A percentile compares a stretch with the other conserved stretches of the same genome.
Conservation (phyloP, 2,797 vertebrate species). For the Enteromius treurensis region DNA sequence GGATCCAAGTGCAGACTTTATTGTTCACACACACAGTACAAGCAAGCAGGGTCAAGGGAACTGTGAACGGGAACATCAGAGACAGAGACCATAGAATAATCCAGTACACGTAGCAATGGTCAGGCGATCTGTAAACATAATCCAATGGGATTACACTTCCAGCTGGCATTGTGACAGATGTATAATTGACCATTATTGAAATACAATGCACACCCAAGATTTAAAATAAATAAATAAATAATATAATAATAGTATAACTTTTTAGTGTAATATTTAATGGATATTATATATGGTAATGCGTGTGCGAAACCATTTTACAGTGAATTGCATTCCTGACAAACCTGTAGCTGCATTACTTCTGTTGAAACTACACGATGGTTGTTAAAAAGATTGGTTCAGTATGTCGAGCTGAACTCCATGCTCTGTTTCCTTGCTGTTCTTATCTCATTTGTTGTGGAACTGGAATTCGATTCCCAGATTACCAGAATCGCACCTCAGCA, state of each 20-base stretch:
- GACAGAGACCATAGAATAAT: too few relatives aligned
- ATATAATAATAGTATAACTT: neutral
- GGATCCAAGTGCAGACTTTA: too few relatives aligned
- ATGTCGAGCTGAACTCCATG: neutral
- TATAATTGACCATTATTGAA: neutral
- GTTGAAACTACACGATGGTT: neutral
- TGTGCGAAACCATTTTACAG: neutral
- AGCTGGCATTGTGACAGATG: neutral
- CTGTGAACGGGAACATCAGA: too few relatives aligned
- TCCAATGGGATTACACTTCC: too few relatives aligned
- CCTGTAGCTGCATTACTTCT: neutral
- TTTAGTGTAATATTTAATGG: neutral
- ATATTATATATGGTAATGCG: neutral
- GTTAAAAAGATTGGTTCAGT: neutral
- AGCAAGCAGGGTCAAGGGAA: too few relatives aligned
- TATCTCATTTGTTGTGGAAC: conserved; percentile 31
- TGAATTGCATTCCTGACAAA: neutral
- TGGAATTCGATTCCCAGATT: conserved; percentile 51
- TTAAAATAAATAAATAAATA: neutral
- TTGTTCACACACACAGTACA: too few relatives aligned
- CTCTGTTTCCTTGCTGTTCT: neutral
- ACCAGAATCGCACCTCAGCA: conserved; percentile 62
- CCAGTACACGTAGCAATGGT: too few relatives aligned
- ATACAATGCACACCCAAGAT: neutral
- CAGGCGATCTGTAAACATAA: too few relatives aligned